Conservation (phyloP, 2,888 invertebrate genomes). For the Drosophila maculinotata region DNA sequence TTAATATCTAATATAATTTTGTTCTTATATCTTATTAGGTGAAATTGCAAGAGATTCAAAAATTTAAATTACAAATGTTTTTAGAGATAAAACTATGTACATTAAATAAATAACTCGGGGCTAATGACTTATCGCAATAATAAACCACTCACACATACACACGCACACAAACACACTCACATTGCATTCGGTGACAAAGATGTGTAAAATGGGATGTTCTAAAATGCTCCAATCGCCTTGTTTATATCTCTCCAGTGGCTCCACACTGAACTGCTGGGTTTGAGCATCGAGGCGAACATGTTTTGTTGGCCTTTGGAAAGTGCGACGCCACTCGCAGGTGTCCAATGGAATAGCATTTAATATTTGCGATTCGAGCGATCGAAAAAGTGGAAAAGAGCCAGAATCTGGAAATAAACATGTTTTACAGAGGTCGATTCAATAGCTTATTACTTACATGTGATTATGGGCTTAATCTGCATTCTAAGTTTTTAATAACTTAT, state of each 20-base stretch:
- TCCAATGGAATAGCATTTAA: constrained; percentile 93
- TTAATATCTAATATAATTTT: neutral
- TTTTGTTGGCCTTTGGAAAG: constrained; percentile 94
- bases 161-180: constrained; percentile 86
- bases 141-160: too few species aligned
- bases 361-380: constrained; percentile 91
- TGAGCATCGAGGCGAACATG: constrained; percentile 93
- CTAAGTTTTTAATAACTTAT: constrained; percentile 25
- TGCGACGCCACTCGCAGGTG: constrained; percentile 95
- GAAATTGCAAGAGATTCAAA: too few species aligned
- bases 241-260: constrained; percentile 88
- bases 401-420: constrained; percentile 87
- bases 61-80: too few species aligned
- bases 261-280: constrained; percentile 92
- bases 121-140: too few species aligned
- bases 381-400: constrained; percentile 94
- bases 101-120: too few species aligned
- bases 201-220: constrained; percentile 95
- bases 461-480: constrained; percentile 83
- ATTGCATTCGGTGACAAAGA: constrained; percentile 97
- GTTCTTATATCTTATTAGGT: too few species aligned
- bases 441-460: constrained; percentile 80
- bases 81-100: neutral
- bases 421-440: too few species aligned
- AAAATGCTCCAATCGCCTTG: constrained; percentile 92